Conservation (phyloP, 2,797 vertebrate species). For the Antrozous pallidus region DNA sequence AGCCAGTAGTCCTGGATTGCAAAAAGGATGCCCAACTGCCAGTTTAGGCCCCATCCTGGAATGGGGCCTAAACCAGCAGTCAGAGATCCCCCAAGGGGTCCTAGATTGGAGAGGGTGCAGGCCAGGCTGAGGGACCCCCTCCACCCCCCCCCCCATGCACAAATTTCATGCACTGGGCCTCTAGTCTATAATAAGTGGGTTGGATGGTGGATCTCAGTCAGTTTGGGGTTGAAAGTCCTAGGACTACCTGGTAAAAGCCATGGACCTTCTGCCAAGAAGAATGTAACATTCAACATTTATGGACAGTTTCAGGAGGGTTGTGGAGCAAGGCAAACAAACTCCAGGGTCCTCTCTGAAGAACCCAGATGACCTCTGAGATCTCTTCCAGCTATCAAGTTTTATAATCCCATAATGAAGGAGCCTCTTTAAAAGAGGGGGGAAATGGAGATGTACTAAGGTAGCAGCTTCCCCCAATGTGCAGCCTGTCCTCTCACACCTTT, state of each 20-base stretch:
- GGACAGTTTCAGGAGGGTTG: rapidly evolving
- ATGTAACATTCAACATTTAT: rapidly evolving
- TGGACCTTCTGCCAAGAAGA: neutral
- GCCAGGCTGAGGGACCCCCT: too few relatives aligned
- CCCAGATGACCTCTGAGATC: neutral
- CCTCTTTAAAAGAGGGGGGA: neutral
- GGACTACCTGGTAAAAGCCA: neutral
- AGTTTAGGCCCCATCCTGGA: too few relatives aligned
- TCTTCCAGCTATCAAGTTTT: neutral
- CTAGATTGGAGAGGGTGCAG: too few relatives aligned
- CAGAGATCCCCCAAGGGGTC: too few relatives aligned
- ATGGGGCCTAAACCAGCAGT: too few relatives aligned
- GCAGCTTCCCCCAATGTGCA: neutral
- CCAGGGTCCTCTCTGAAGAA: neutral
- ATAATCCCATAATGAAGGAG: neutral
- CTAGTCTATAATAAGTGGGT: rapidly evolving
- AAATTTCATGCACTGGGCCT: too few relatives aligned
- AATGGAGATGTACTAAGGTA: rapidly evolving
- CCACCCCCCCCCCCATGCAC: too few relatives aligned
- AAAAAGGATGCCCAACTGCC: too few relatives aligned
- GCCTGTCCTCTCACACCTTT: neutral
- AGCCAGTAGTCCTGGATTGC: too few relatives aligned
- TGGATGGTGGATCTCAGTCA: neutral
- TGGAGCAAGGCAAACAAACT: too few relatives aligned
- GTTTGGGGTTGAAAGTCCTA: neutral